phyloP scores from a whole-genome alignment of 23 tunicate species.

The Trididemnum clinides region DNA sequence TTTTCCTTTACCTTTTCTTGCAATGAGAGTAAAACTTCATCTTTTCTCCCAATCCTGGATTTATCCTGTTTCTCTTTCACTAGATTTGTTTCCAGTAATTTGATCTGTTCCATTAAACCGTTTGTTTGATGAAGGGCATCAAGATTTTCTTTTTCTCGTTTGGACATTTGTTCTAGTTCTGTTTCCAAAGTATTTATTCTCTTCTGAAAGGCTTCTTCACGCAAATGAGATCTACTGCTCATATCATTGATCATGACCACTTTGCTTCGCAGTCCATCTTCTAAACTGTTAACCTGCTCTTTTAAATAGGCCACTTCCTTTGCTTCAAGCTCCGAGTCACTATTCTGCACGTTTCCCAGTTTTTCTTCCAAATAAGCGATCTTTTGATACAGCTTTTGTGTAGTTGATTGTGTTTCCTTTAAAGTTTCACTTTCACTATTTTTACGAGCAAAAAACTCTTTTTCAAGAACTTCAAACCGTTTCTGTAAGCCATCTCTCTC shows the following conservation, averaged over 20 bases:
- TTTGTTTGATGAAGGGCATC: not conserved
- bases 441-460: not conserved
- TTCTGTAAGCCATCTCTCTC: not conserved
- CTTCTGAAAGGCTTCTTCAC: not conserved
- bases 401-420: not conserved
- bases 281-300: not conserved
- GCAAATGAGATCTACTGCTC: not conserved
- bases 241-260: not conserved
- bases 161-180: not conserved
- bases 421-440: not conserved
- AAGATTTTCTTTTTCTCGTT: not conserved
- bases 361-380: not conserved
- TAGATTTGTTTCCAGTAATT: not conserved
- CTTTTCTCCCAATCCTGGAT: no score
- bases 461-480: not conserved
- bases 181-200: not conserved
- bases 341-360: not conserved
- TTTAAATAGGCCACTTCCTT: not conserved
- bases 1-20: constrained; percentile 4
- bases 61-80: no score
- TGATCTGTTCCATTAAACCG: not conserved
- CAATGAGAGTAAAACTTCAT: not conserved
- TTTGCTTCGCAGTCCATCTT: not conserved
- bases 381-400: not conserved
- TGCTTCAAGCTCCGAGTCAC: not conserved